A percentile compares a stretch with the other conserved stretches of the same genome.
phyloP scores from a whole-genome alignment of 2,113 vertebrate genomes.

The Trinectes maculatus region DNA sequence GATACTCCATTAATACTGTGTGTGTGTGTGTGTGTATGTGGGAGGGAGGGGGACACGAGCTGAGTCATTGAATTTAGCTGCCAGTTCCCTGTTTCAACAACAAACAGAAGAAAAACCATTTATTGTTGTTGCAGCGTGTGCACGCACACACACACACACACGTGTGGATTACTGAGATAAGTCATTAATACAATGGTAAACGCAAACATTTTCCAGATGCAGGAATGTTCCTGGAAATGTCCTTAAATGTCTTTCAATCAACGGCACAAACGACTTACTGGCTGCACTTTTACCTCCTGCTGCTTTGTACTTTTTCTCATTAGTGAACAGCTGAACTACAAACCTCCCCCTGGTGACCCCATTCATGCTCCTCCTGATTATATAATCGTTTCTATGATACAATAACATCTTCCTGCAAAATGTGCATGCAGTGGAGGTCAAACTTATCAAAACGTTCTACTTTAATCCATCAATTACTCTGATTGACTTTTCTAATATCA shows the following conservation, averaged over 20 bases:
- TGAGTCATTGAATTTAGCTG: constrained; percentile 55
- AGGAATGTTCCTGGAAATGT: constrained; percentile 23
- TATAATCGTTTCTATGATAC: too few relatives aligned
- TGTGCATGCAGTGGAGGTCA: neutral
- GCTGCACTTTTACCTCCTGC: neutral
- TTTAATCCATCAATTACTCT: too few relatives aligned
- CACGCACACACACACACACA: neutral
- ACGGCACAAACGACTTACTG: too few relatives aligned
- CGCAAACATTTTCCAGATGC: too few relatives aligned
- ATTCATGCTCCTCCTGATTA: too few relatives aligned
- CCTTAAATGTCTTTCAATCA: constrained; percentile 10
- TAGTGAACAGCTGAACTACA: neutral
- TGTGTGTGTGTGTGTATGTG: neutral
- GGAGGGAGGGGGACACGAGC: constrained; percentile 17
- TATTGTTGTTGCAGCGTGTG: neutral
- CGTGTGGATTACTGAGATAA: neutral
- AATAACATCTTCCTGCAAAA: neutral
- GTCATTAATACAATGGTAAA: too few relatives aligned
- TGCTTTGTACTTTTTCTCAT: neutral
- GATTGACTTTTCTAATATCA: too few relatives aligned
- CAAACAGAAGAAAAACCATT: constrained; percentile 50
- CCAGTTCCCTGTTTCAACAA: constrained; percentile 58
- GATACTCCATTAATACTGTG: constrained; percentile 49
- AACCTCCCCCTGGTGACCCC: neutral
- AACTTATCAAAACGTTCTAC: too few relatives aligned